Base-by-base conservation (phyloP, 2,888 invertebrate genomes). In the Drosophila mulleri region DNA sequence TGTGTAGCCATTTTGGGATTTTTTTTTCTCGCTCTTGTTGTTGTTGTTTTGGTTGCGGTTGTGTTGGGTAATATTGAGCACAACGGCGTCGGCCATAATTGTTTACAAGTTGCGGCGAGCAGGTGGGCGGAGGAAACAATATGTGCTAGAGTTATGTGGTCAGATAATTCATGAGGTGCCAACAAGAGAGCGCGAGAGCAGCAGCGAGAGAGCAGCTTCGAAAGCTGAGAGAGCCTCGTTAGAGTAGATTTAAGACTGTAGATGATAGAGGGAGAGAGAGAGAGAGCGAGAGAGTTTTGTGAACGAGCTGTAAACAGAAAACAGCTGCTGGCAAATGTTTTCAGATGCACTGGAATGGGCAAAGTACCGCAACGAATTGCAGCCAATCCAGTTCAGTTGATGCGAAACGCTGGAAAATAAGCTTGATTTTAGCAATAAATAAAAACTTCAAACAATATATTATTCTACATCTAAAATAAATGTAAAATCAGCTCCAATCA, bases 51-150 rank as follows among this genome's bases (percentile, higher is more conserved):
- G 58, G 75, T 72, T 78, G 74, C 74, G 81, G 66, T 52, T 72
- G 80, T 74, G 67, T 75, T 82, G 78, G 61, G 62, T 47, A 70
- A 81, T 70, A 72, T 76, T 69, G 88, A 87, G 88, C 84, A 63
- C 65, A 79, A 74, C 91, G 75, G 90, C 90, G 90, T 88, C 89
- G 80, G 91, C 90, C 91, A 90, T 91, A 85, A 90, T 91, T 90
- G 88, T 89, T 90, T 83, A 90, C 80, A 90, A 80, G 72, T 73
- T 78, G 73, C 52, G 83, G 83, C 66, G 88, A 79, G 84, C 81
- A 83, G 82, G 89, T 75, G 87, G 73, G 81, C 70, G 79, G 64
- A 57, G 59, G 72, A 65, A 57, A 69, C 35, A 78, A 68, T 71
- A 72, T 65, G 68, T 77, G 67, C 66, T 63, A 80, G 78, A 86